phyloP scores from a whole-genome alignment of 2,797 vertebrate genomes.

The Chloroceryle amazona region DNA sequence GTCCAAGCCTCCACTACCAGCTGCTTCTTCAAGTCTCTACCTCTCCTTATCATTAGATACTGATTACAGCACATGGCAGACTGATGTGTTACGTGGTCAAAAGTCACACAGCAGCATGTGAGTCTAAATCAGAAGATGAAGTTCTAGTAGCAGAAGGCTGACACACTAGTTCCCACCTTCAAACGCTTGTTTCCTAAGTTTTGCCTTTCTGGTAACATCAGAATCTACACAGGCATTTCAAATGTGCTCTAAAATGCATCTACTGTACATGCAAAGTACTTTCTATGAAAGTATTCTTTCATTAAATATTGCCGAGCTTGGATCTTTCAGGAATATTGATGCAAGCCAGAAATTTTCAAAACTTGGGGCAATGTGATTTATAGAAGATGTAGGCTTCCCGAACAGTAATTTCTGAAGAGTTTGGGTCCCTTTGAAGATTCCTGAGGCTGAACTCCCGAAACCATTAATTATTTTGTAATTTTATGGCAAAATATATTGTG shows the following conservation, averaged over 20 bases:
- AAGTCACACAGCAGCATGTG: not conserved
- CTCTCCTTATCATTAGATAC: not conserved
- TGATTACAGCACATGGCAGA: not conserved
- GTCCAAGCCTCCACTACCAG: not conserved
- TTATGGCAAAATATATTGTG: not conserved
- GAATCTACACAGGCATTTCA: not conserved
- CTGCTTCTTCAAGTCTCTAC: not conserved
- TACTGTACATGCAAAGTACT: not conserved
- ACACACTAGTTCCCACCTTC: not conserved
- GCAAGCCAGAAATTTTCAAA: conserved; percentile 3
- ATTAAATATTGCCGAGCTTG: not conserved
- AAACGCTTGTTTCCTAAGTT: not conserved
- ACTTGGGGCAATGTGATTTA: not conserved
- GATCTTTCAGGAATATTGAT: not conserved
- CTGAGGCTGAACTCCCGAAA: not conserved
- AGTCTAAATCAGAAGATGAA: not conserved
- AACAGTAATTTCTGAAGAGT: not conserved
- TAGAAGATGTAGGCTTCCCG: not conserved
- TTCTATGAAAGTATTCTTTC: not conserved
- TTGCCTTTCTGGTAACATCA: not conserved
- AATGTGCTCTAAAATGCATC: not conserved
- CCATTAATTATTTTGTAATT: not conserved
- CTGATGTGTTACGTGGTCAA: not conserved
- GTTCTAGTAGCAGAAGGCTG: not conserved
- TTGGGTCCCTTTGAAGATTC: not conserved